Evolutionary conservation across 2,888 invertebrate species (phyloP), one percentile per base, ranked within the genome.

Genomic region (Aplocera efformata): DNA sequence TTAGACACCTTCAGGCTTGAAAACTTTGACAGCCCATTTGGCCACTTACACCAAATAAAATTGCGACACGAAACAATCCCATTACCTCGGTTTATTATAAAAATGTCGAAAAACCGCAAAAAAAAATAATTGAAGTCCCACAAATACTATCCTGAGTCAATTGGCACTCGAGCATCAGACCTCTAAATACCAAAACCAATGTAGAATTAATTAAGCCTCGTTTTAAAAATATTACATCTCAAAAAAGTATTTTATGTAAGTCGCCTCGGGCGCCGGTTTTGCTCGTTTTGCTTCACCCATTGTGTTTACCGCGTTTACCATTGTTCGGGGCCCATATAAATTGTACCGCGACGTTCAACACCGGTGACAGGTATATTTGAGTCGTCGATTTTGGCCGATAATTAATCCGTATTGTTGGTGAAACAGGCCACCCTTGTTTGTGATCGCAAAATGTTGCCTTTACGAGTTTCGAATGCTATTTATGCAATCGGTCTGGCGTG

Each of bases 321-420:
- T 88, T 88, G 88, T 88, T 84, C 80, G 59, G 59, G 62, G 66
- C 61, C 79, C 75, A 74, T 84, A 88, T 88, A 88, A 88, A 86
- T 88, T 83, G 82, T 79, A 60, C 67, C 69, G 71, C 78, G 75
- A 75, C 81, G 75, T 76, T 73, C 72, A 75, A 70, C 79, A 75
- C 59, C 72, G 69, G 72, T 82, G 88, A 86, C 88, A 88, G 88
- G 85, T 86, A 86, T 86, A 86, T 88, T 86, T 85, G 85, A 86
- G 75, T 84, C 76, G 77, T 74, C 84, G 82, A 79, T 81, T 86
- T 85, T 71, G 71, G 72, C 71, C 81, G 83, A 85, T 88, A 88
- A 88, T 88, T 86, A 88, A 85, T 88, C 88, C 78, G 80, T 82
- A 81, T 83, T 86, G 85, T 84, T 77, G 78, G 79, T 72, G 79